These are phyloP conservation scores for Mylabris sibirica DNA, from an alignment of 2,888 invertebrate genomes.

Conservation along the genomic window DNA sequence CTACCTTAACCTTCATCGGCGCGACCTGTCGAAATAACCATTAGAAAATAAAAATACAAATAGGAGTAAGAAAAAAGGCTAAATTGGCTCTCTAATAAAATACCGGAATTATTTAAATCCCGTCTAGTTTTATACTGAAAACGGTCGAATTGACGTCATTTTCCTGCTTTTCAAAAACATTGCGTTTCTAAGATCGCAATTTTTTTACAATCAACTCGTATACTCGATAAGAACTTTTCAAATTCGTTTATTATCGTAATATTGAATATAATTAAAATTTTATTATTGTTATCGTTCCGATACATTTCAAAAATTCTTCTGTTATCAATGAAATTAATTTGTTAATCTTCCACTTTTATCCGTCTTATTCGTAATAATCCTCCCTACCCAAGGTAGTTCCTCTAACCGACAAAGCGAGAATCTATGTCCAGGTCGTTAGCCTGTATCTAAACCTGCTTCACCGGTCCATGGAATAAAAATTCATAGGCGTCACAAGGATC, in stretches of 20 bases:
- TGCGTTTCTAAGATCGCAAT: neutral
- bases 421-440: constrained; percentile 55
- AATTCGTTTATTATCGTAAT: no score
- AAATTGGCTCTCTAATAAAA: neutral
- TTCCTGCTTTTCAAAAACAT: constrained; percentile 2
- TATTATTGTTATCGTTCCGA: neutral
- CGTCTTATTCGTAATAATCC: constrained; percentile 14
- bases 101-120: neutral
- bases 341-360: constrained; percentile 27
- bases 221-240: neutral
- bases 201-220: neutral
- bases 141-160: neutral
- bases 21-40: neutral
- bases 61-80: neutral
- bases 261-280: neutral
- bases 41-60: neutral
- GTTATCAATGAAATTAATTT: constrained; percentile 31
- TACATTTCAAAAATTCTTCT: neutral
- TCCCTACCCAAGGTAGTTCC: constrained; percentile 45
- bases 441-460: constrained; percentile 54
- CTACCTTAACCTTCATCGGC: neutral
- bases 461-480: constrained; percentile 50
- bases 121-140: constrained; percentile 4
- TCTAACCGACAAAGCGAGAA: constrained; percentile 55
- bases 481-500: constrained; percentile 45